These are phyloP conservation scores for Columba livia DNA, from an alignment of 2,113 vertebrate species.

Conservation along the genomic window DNA sequence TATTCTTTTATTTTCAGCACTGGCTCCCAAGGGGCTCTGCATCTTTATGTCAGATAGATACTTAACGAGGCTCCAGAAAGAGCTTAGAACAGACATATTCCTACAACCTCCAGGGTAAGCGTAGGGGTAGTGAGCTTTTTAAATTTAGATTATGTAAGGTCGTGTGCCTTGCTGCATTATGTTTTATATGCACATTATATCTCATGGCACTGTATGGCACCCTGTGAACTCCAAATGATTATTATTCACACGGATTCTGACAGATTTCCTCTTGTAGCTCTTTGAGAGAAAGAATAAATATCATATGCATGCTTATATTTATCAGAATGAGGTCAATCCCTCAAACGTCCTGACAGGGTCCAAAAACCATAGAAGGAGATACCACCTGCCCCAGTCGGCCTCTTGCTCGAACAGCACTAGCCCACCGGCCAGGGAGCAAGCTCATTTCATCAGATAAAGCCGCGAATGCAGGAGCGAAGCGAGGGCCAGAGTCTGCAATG, in stretches of 20 bases:
- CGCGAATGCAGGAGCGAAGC: background rate
- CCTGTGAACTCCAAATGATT: background rate
- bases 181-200: background rate
- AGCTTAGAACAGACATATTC: background rate
- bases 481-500: conserved; percentile 55
- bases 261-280: background rate
- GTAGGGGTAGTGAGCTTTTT: conserved; percentile 23
- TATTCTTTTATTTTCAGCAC: background rate
- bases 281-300: background rate
- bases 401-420: background rate
- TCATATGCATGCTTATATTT: background rate
- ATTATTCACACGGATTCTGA: background rate
- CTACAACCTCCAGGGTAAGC: background rate
- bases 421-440: background rate
- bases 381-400: background rate
- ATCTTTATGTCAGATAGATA: background rate
- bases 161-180: conserved; percentile 32
- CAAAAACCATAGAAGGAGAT: background rate
- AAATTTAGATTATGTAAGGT: conserved; percentile 58
- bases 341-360: background rate
- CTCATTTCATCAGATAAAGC: background rate
- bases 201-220: background rate
- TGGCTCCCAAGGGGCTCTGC: background rate
- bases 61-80: background rate
- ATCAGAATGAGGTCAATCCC: background rate